Conservation (phyloP, 2,888 invertebrate genomes). For the Cosmia trapezina region DNA sequence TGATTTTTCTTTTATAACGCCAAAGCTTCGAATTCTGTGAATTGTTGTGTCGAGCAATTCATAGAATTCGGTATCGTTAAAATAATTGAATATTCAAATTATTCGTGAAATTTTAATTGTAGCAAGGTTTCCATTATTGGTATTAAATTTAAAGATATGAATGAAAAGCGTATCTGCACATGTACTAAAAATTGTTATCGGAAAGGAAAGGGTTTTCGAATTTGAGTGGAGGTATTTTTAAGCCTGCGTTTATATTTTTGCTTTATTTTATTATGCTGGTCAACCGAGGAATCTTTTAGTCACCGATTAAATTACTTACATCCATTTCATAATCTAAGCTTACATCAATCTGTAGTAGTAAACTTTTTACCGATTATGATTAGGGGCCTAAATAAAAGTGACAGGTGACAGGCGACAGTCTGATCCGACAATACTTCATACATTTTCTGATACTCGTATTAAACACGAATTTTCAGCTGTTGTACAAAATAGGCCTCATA, state of each 20-base stretch:
- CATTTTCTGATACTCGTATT: neutral
- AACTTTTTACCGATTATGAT: neutral
- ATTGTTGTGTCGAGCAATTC: constrained; percentile 21
- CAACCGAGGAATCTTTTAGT: neutral
- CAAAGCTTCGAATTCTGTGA: constrained; percentile 8
- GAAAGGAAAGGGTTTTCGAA: neutral
- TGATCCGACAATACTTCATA: neutral
- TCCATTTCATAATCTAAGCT: too few species aligned
- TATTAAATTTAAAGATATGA: constrained; percentile 18
- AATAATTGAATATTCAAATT: constrained; percentile 26
- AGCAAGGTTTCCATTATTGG: constrained; percentile 4
- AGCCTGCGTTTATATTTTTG: neutral
- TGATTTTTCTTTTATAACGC: constrained; percentile 16
- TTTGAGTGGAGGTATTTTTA: constrained; percentile 4
- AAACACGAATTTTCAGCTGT: neutral
- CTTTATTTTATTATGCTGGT: neutral
- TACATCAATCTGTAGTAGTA: neutral
- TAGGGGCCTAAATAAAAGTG: neutral
- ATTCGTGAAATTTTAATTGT: constrained; percentile 12
- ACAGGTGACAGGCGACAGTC: neutral
- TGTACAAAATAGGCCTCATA: too few species aligned
- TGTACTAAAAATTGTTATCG: neutral
- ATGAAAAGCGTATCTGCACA: constrained; percentile 1
- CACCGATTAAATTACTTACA: neutral
- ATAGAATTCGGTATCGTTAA: constrained; percentile 17